Base-by-base conservation (phyloP, 2,888 invertebrate genomes). In the Apamea monoglypha region DNA sequence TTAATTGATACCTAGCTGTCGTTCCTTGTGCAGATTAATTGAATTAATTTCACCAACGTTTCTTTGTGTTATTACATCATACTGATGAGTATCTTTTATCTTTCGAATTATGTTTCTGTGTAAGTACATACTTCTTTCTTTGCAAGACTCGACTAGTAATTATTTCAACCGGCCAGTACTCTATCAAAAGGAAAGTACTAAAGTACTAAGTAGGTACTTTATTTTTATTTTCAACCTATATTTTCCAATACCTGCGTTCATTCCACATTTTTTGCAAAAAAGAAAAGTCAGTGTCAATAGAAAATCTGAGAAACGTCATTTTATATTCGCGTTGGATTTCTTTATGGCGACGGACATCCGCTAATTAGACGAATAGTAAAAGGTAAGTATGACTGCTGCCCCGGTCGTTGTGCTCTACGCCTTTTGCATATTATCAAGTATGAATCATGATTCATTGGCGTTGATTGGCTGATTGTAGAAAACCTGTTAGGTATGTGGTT, bases 291-390 rank as follows among this genome's bases (percentile, higher is more conserved):
- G 21, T 72, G 40, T 40, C 63, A 69, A 61, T 82, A 70, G 69
- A 74, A 72, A 78, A 79, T 66, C 53, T 56, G 74, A 50, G 21
- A 76, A 44, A 29, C 63, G 74, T 68, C 32, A 81, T 75, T 88
- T 68, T 40, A 63, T 81, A 82, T 81, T 78, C 74, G 74, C 61
- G n/a, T 66, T 36, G 29, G 47, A 75, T 81, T 83, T 80, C 80
- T 86, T 81, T 79, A 81, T 64, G 47, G 77, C 79, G 73, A 69
- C 90, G 89, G 89, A 89, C 61, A 78, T 89, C 89, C 89, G 84
- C 64, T 82, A 81, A 87, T 89, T 87, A 84, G 73, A 74, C 14
- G 67, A 71, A 50, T 83, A 76, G 68, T 74, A 70, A 66, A 25
- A 73, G 47, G 68, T 72, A 72, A 72, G 66, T 74, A 67, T 73